phyloP scores from a whole-genome alignment of 2,113 vertebrate genomes.

The Malurus alboscapulatus region DNA sequence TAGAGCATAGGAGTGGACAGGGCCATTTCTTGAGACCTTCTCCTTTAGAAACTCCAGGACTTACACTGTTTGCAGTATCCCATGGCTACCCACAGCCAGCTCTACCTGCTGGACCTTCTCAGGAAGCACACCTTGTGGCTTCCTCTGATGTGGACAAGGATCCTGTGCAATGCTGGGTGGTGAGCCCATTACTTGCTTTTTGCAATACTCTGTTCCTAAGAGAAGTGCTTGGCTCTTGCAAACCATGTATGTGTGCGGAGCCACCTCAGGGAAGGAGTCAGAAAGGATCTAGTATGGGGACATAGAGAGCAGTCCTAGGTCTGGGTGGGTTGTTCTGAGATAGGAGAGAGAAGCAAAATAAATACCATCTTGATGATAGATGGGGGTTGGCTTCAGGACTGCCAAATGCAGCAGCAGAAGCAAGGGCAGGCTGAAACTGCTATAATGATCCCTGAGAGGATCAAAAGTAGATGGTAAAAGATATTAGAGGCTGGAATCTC shows the following conservation, averaged over 20 bases:
- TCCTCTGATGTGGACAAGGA: neutral
- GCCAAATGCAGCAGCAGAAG: neutral
- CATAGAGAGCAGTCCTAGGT: neutral
- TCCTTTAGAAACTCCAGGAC: neutral
- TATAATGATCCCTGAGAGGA: neutral
- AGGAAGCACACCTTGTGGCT: neutral
- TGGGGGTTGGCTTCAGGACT: neutral
- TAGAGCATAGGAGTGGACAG: neutral
- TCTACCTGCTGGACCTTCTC: neutral
- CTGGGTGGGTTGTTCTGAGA: neutral
- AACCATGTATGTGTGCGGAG: fast-evolving
- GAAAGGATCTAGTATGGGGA: neutral
- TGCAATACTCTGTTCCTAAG: neutral
- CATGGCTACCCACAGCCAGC: neutral
- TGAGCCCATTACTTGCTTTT: neutral
- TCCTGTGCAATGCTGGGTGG: neutral
- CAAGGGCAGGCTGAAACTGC: neutral
- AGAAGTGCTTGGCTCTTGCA: neutral
- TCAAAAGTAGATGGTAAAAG: constrained; percentile 23
- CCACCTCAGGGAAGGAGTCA: neutral
- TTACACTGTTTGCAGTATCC: neutral
- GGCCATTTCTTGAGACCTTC: neutral
- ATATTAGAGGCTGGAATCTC: neutral
- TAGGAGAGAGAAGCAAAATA: neutral
- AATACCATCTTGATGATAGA: neutral